Evolutionary conservation across 2,113 vertebrate species (phyloP).

Genomic region (Bujurquina vittata): DNA sequence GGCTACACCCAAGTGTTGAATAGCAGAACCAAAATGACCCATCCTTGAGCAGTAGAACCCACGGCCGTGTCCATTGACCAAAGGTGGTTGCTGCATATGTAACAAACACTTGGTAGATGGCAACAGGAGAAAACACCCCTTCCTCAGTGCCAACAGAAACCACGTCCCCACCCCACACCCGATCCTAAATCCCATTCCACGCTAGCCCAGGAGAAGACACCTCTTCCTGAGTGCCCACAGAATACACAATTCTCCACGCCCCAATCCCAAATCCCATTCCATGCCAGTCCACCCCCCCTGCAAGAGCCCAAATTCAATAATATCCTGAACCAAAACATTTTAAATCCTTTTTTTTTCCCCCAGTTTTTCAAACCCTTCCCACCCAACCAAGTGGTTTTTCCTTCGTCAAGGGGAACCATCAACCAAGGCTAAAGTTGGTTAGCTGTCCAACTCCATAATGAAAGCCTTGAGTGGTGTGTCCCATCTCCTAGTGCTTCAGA

Average conservation of each 20-base stretch:
- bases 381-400: slow-evolving; percentile 67
- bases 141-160: slow-evolving; percentile 60
- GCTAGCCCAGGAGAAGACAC: slow-evolving; percentile 49
- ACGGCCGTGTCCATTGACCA: slow-evolving; percentile 40
- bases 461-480: slow-evolving; percentile 70
- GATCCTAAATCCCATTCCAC: not conserved
- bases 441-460: slow-evolving; percentile 4
- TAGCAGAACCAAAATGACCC: slow-evolving; percentile 47
- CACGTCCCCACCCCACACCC: not conserved
- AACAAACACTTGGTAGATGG: slow-evolving; percentile 58
- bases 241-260: slow-evolving; percentile 16
- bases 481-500: slow-evolving; percentile 69
- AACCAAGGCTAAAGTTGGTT: slow-evolving; percentile 49
- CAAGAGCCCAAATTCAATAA: slow-evolving; percentile 12
- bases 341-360: slow-evolving; percentile 36
- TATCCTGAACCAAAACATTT: slow-evolving; percentile 43
- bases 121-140: slow-evolving; percentile 57
- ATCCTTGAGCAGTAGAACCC: slow-evolving; percentile 32
- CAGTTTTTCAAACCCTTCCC: slow-evolving; percentile 48
- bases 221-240: slow-evolving; percentile 59
- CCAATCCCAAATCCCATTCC: slow-evolving; percentile 16
- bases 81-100: slow-evolving; percentile 54
- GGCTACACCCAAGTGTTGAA: slow-evolving; percentile 69
- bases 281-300: slow-evolving; percentile 7
- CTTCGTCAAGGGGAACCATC: slow-evolving; percentile 57